phyloP scores from a whole-genome alignment of 2,113 vertebrate genomes.

The Rhea americana region DNA sequence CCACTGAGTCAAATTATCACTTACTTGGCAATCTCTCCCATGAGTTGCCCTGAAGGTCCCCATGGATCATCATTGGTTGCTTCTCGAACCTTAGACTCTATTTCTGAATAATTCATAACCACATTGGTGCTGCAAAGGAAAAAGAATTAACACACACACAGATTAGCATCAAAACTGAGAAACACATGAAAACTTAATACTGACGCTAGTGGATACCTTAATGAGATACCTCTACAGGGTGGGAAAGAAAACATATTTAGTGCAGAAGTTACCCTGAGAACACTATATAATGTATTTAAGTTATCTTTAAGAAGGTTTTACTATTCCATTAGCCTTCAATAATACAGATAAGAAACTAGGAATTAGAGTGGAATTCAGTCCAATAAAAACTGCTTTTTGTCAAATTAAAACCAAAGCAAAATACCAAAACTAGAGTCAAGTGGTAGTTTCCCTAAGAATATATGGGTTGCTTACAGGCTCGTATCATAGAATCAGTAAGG shows the following conservation, averaged over 20 bases:
- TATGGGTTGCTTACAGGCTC: slow-evolving; percentile 3
- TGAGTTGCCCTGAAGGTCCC: slow-evolving; percentile 97
- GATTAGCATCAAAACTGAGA: slow-evolving; percentile 86
- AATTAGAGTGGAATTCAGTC: slow-evolving; percentile 60
- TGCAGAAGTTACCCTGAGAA: slow-evolving; percentile 75
- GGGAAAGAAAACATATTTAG: slow-evolving; percentile 72
- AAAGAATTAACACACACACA: slow-evolving; percentile 74
- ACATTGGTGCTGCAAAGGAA: slow-evolving; percentile 92
- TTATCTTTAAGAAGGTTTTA: slow-evolving; percentile 76
- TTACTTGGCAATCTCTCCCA: slow-evolving; percentile 98
- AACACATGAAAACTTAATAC: slow-evolving; percentile 87
- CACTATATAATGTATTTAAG: slow-evolving; percentile 71
- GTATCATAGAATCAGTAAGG: not conserved
- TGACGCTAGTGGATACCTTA: slow-evolving; percentile 77
- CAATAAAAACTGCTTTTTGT: slow-evolving; percentile 65
- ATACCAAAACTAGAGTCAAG: slow-evolving; percentile 30
- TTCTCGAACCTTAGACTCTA: slow-evolving; percentile 98
- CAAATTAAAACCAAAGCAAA: slow-evolving; percentile 67
- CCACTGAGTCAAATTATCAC: slow-evolving; percentile 82
- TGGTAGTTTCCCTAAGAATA: not conserved
- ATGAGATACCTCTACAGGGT: slow-evolving; percentile 79
- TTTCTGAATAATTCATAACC: slow-evolving; percentile 99
- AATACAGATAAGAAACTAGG: slow-evolving; percentile 68
- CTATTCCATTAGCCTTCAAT: slow-evolving; percentile 73
- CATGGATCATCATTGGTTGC: slow-evolving; percentile 98